Percentiles rank a stretch among this genome's conserved stretches.
These are phyloP conservation scores for Drosophila phalerata DNA, from an alignment of 2,888 invertebrate species.

Conservation along the genomic window DNA sequence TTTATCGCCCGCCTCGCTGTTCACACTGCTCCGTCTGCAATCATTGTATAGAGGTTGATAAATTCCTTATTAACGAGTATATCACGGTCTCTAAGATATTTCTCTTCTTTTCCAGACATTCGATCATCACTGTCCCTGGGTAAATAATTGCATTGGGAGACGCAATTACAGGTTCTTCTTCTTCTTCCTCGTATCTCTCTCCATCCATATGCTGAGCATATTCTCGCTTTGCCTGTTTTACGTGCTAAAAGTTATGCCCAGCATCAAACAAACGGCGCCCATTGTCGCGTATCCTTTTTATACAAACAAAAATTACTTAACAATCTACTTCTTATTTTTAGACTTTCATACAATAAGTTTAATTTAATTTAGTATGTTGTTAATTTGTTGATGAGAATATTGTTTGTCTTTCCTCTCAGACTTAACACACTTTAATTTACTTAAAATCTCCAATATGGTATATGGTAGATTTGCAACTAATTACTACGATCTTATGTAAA, in stretches of 20 bases:
- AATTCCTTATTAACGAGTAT: neutral
- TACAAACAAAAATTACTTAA: neutral
- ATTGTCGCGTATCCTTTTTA: slow-evolving; percentile 95
- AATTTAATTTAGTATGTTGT: neutral
- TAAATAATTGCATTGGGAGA: slow-evolving; percentile 98
- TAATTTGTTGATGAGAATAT: too few species aligned
- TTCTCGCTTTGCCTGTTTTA: slow-evolving; percentile 97
- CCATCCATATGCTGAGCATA: slow-evolving; percentile 99
- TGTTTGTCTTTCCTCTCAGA: too few species aligned
- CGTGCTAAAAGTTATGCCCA: slow-evolving; percentile 94
- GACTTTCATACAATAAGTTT: neutral
- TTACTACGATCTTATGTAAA: neutral
- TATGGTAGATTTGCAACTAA: neutral
- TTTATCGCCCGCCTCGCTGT: slow-evolving; percentile 99
- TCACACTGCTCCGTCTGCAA: slow-evolving; percentile 99
- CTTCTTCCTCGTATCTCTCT: slow-evolving; percentile 98
- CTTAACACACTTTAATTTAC: too few species aligned
- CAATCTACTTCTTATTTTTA: too few species aligned
- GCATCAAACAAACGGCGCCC: slow-evolving; percentile 92
- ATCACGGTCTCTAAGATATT: neutral
- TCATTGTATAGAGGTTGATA: slow-evolving; percentile 96
- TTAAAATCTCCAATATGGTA: too few species aligned
- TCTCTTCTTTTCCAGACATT: slow-evolving; percentile 91
- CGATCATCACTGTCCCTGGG: slow-evolving; percentile 99
- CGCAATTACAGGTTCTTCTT: slow-evolving; percentile 99